A percentile compares a stretch with the other conserved stretches of the same genome.
Evolutionary conservation across 2,797 vertebrate genomes (phyloP).

Genomic region (Falco novaeseelandiae): DNA sequence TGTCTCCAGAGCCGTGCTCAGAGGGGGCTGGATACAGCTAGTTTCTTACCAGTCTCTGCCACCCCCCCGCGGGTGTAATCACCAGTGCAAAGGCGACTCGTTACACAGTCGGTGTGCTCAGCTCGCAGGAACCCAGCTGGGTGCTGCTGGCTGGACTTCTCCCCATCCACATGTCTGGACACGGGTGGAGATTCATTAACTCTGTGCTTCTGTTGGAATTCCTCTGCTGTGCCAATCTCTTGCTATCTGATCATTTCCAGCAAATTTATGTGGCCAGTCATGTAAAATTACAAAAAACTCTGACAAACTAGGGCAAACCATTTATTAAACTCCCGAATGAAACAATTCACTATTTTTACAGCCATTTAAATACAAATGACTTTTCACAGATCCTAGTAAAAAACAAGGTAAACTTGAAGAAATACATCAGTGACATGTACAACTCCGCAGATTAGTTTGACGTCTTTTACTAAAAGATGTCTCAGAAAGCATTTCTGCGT

Average conservation of each 20-base stretch:
- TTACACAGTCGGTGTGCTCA: fast-evolving
- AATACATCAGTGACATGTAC: background rate
- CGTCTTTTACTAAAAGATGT: background rate
- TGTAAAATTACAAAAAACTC: conserved; percentile 31
- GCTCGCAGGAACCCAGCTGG: background rate
- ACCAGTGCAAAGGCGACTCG: background rate
- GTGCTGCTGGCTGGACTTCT: conserved; percentile 22
- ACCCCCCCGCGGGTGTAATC: fast-evolving
- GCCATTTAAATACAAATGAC: background rate
- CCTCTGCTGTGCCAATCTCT: conserved; percentile 37
- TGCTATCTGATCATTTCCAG: conserved; percentile 58
- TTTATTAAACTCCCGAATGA: background rate
- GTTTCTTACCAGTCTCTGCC: background rate
- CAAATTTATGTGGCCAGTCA: conserved; percentile 54
- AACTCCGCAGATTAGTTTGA: background rate
- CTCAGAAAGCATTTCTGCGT: background rate
- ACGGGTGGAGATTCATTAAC: conserved; percentile 43
- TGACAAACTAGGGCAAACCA: conserved; percentile 19
- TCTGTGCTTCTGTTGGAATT: conserved; percentile 56
- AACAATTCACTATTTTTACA: background rate
- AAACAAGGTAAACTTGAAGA: conserved; percentile 14
- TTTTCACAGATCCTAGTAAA: background rate
- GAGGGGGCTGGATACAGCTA: background rate
- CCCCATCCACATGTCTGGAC: background rate
- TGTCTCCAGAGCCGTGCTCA: background rate